Conservation (phyloP, 2,888 invertebrate genomes). For the Drosophila mercatorum region DNA sequence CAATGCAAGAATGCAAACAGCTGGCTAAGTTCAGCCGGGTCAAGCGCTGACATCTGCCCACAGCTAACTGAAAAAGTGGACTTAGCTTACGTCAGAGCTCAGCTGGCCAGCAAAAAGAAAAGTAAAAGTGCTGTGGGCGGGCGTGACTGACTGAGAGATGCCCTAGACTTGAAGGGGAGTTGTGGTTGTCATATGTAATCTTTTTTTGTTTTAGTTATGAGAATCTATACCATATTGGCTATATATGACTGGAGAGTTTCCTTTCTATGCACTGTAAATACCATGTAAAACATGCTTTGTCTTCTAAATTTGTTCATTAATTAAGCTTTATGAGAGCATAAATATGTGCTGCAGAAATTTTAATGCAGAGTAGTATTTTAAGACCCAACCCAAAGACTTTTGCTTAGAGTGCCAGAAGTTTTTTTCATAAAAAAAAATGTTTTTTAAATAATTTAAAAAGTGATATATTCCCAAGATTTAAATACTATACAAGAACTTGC, state of each 20-base stretch:
- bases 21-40: constrained; percentile 41
- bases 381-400: too few relatives aligned
- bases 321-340: too few relatives aligned
- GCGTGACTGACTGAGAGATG: not conserved
- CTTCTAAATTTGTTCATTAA: too few relatives aligned
- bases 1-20: constrained; percentile 34
- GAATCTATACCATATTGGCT: not conserved
- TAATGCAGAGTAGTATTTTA: too few relatives aligned
- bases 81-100: constrained; percentile 14
- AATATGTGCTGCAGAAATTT: too few relatives aligned
- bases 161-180: too few relatives aligned
- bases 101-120: not conserved
- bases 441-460: not conserved
- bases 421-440: too few relatives aligned
- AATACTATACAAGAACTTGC: too few relatives aligned
- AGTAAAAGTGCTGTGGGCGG: not conserved
- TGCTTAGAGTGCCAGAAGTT: too few relatives aligned
- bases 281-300: too few relatives aligned
- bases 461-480: not conserved
- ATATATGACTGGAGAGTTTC: not conserved
- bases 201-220: not conserved
- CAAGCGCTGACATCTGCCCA: constrained; percentile 49
- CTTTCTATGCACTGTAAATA: not conserved
- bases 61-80: not conserved
- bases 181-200: not conserved